A percentile compares a stretch with the other conserved stretches of the same genome.
phyloP scores from a whole-genome alignment of 2,797 vertebrate genomes.

The Rhynchonycteris naso region DNA sequence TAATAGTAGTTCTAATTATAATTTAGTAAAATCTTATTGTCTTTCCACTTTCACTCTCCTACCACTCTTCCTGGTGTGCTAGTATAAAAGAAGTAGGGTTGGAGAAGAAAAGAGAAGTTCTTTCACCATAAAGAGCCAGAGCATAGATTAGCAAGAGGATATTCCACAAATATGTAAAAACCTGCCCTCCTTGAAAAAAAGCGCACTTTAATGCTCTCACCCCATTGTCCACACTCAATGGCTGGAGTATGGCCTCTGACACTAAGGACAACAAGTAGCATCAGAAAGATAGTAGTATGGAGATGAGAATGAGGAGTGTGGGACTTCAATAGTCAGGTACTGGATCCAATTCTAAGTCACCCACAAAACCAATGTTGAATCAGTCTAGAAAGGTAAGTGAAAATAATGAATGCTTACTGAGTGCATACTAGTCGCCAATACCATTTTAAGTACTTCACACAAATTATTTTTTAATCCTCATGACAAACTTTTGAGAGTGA shows the following conservation, averaged over 20 bases:
- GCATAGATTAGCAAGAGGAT: not conserved
- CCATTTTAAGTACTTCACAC: not conserved
- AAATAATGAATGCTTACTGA: not conserved
- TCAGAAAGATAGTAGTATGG: not conserved
- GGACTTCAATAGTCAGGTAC: not conserved
- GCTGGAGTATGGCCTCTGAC: not conserved
- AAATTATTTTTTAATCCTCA: not conserved
- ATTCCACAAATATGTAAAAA: not conserved
- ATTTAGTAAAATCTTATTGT: not conserved
- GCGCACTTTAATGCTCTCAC: rapidly evolving
- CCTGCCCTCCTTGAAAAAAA: not conserved
- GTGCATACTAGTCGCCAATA: not conserved
- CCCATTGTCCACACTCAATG: not conserved
- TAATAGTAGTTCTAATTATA: not conserved
- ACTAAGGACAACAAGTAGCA: not conserved
- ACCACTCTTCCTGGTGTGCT: not conserved
- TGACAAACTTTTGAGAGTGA: not conserved
- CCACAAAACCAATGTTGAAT: not conserved
- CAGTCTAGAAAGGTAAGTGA: not conserved
- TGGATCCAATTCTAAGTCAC: not conserved
- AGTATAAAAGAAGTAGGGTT: not conserved
- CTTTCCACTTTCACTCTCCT: not conserved
- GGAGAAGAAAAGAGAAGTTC: not conserved
- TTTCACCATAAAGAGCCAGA: not conserved
- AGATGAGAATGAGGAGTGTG: rapidly evolving